Percentiles rank a stretch among this genome's conserved stretches.
Evolutionary conservation across 23 tunicate species (phyloP).

Genomic region (Ascidia mentula): DNA sequence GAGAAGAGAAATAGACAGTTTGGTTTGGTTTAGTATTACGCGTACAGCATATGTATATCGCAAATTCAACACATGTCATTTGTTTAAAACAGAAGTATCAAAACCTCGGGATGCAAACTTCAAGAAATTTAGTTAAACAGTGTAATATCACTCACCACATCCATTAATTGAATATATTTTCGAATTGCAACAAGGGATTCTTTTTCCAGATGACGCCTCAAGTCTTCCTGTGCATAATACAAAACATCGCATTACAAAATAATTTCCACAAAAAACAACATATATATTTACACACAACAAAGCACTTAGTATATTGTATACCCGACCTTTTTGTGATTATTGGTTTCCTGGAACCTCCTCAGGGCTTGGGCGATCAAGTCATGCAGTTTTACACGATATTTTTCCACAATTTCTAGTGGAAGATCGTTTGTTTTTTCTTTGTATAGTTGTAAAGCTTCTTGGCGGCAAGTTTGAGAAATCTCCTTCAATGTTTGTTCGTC

Average conservation of each 20-base stretch:
- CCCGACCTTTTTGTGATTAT: background rate
- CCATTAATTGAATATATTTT: background rate
- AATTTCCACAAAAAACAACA: background rate
- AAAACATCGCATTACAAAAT: background rate
- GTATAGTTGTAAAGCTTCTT: background rate
- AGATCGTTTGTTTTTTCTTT: background rate
- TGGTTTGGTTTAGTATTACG: no score
- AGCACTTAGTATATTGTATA: background rate
- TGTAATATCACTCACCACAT: background rate
- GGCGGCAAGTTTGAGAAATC: background rate
- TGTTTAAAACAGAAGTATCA: no score
- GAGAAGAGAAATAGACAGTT: no score
- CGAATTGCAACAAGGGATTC: background rate
- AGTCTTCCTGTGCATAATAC: background rate
- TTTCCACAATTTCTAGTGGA: background rate
- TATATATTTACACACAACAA: background rate
- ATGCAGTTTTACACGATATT: background rate
- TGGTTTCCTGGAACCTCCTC: background rate
- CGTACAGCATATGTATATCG: no score
- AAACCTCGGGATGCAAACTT: no score
- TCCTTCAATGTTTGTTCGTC: background rate
- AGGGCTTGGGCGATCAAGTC: background rate
- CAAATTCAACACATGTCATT: no score
- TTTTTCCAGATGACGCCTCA: background rate
- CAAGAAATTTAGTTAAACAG: no score